These are phyloP conservation scores for Enteromius radiatus DNA, from an alignment of 2,797 vertebrate genomes.

Conservation along the genomic window DNA sequence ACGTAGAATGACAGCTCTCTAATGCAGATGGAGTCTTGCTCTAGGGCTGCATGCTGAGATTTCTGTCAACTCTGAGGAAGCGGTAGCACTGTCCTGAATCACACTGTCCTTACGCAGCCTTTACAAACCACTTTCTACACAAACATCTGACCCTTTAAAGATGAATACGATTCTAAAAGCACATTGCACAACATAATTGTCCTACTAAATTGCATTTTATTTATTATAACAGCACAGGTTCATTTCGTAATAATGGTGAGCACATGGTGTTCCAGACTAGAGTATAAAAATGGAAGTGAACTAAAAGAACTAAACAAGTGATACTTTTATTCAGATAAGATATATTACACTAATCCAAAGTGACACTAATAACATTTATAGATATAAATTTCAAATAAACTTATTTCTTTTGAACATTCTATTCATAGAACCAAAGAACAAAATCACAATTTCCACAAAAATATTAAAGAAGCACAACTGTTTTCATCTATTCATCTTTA, in stretches of 20 bases:
- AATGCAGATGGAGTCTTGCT: slow-evolving; percentile 71
- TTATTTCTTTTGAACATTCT: neutral
- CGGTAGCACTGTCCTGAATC: slow-evolving; percentile 45
- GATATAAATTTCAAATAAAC: neutral
- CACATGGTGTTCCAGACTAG: neutral
- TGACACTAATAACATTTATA: neutral
- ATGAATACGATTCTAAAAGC: neutral
- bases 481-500: neutral
- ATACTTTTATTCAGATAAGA: neutral
- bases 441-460: neutral
- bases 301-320: neutral
- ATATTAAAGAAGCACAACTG: neutral
- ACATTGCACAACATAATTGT: neutral
- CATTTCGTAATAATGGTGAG: neutral
- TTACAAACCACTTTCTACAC: slow-evolving; percentile 36
- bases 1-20: slow-evolving; percentile 74
- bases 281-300: neutral
- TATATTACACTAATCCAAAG: neutral
- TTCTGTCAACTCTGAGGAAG: slow-evolving; percentile 66
- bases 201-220: neutral
- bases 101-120: slow-evolving; percentile 45
- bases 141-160: neutral
- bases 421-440: neutral
- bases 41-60: slow-evolving; percentile 61
- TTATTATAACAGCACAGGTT: neutral